A percentile compares a stretch with the other conserved stretches of the same genome.
Evolutionary conservation across 1,140 invertebrate genomes (phyloP).

Genomic region (Camponotus pennsylvanicus): DNA sequence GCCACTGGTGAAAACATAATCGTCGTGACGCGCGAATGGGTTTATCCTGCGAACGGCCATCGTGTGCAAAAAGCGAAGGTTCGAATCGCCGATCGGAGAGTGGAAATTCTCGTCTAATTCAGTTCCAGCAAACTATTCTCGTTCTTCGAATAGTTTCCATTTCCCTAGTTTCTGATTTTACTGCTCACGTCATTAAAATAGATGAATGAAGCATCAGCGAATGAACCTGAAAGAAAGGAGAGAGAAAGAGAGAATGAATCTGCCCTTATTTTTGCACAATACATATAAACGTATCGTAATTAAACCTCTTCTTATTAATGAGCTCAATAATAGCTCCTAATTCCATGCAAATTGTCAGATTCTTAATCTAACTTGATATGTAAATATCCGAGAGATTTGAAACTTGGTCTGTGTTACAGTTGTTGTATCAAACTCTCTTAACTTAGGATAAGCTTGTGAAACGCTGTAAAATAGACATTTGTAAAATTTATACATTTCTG

Average conservation of each 20-base stretch:
- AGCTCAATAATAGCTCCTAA: background rate
- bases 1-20: constrained; percentile 71
- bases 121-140: constrained; percentile 36
- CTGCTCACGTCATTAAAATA: constrained; percentile 3
- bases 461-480: too few relatives aligned
- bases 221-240: background rate
- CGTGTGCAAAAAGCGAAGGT: constrained; percentile 58
- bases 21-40: constrained; percentile 63
- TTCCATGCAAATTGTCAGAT: background rate
- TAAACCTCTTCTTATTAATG: background rate
- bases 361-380: background rate
- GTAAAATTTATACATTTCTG: background rate
- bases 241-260: background rate
- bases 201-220: background rate
- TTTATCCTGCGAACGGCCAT: constrained; percentile 54
- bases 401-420: background rate
- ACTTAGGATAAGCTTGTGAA: background rate
- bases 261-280: background rate
- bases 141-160: constrained; percentile 56
- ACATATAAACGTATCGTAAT: background rate
- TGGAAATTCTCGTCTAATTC: constrained; percentile 67
- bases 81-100: constrained; percentile 28
- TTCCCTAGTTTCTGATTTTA: constrained; percentile 49
- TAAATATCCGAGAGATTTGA: background rate
- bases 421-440: background rate